Conservation (phyloP, 2,888 invertebrate species). For the Sabellastarte sp. region DNA sequence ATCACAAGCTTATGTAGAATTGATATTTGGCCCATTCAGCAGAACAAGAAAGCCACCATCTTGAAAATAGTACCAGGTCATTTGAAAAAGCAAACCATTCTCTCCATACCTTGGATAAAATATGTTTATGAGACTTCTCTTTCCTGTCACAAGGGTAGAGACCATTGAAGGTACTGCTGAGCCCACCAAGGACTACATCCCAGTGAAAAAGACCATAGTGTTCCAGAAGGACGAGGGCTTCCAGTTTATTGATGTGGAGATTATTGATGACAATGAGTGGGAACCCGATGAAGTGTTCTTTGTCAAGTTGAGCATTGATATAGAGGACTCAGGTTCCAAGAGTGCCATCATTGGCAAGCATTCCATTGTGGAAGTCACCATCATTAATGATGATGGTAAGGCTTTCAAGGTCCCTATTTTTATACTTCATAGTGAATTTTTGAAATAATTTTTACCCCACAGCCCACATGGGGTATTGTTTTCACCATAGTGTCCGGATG, state of each 20-base stretch:
- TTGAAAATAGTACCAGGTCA: too few relatives aligned
- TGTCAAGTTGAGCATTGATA: slow-evolving; percentile 59
- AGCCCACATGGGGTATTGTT: too few relatives aligned
- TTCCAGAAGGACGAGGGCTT: slow-evolving; percentile 63
- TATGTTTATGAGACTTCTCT: not conserved
- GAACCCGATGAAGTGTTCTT: slow-evolving; percentile 67
- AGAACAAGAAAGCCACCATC: too few relatives aligned
- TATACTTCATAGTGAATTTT: too few relatives aligned
- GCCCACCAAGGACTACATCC: slow-evolving; percentile 64
- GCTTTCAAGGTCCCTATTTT: too few relatives aligned
- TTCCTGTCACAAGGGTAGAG: slow-evolving; percentile 19
- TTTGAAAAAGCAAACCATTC: too few relatives aligned
- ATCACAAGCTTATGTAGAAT: too few relatives aligned
- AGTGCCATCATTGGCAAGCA: slow-evolving; percentile 41
- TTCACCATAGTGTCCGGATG: too few relatives aligned
- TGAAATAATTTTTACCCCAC: too few relatives aligned
- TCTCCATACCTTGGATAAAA: too few relatives aligned
- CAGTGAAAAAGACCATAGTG: slow-evolving; percentile 62
- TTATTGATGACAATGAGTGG: slow-evolving; percentile 66
- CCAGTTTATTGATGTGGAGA: slow-evolving; percentile 62
- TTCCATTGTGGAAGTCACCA: slow-evolving; percentile 65
- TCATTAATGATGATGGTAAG: slow-evolving; percentile 66
- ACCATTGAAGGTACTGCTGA: slow-evolving; percentile 67
- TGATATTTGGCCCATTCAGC: too few relatives aligned
- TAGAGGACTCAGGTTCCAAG: slow-evolving; percentile 15